A percentile compares a stretch with the other conserved stretches of the same genome.
Conservation (phyloP, 2,888 invertebrate species). For the Alviniconcha strummeri region DNA sequence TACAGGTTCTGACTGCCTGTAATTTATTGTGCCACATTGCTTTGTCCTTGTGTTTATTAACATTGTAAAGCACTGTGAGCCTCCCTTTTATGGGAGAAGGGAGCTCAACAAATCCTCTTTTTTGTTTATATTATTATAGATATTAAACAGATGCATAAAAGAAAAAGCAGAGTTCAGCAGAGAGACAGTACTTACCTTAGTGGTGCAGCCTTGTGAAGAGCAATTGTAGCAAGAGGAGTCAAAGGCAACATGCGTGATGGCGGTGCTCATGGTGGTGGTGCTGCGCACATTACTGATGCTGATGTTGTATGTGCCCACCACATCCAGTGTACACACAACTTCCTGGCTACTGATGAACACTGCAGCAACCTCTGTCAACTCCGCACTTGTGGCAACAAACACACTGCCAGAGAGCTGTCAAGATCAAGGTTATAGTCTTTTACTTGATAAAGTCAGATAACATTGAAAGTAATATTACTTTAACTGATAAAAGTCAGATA, state of each 20-base stretch:
- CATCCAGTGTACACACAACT: conserved; percentile 52
- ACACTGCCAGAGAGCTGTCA: background rate
- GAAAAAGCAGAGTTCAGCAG: no score
- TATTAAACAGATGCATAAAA: no score
- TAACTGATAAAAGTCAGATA: no score
- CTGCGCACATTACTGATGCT: conserved; percentile 53
- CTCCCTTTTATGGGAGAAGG: no score
- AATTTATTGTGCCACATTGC: no score
- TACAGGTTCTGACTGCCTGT: no score
- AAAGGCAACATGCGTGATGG: conserved; percentile 44
- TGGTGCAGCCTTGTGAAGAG: conserved; percentile 36
- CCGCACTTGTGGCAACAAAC: background rate
- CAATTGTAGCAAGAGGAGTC: conserved; percentile 56
- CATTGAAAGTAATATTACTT: no score
- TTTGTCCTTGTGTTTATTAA: no score
- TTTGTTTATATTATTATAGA: no score
- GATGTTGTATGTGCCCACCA: conserved; percentile 44
- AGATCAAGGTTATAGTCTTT: background rate
- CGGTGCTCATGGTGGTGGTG: conserved; percentile 42
- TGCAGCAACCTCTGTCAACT: conserved; percentile 40
- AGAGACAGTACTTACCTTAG: conserved; percentile 32
- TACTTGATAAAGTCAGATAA: no score
- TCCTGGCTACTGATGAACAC: conserved; percentile 50
- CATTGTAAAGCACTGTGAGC: no score
- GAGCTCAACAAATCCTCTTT: no score